Evolutionary conservation across 2,797 vertebrate genomes (phyloP).

Genomic region (Mormyrops attenuatus): DNA sequence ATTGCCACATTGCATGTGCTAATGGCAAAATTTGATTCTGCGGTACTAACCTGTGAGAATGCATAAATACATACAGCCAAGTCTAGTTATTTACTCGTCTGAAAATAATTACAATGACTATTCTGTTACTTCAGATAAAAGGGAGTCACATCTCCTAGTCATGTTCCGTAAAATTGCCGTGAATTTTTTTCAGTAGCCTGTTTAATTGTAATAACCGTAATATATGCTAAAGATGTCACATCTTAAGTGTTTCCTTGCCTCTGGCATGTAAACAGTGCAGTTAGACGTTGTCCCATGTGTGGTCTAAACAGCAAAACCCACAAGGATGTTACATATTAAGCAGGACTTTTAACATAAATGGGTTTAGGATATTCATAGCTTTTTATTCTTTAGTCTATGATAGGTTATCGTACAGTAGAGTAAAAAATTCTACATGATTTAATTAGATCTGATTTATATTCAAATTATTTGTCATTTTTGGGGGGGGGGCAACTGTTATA

Average conservation of each 20-base stretch:
- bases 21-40: neutral
- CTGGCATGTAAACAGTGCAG: neutral
- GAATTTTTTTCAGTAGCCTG: neutral
- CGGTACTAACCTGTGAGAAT: neutral
- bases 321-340: neutral
- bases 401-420: neutral
- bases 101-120: neutral
- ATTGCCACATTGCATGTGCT: neutral
- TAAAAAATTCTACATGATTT: neutral
- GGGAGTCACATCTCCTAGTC: neutral
- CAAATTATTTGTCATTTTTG: neutral
- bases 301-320: neutral
- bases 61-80: neutral
- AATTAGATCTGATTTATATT: neutral
- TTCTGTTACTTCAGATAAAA: neutral
- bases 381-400: neutral
- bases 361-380: neutral
- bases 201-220: neutral
- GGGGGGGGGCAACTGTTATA: neutral
- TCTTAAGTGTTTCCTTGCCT: neutral
- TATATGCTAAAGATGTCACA: slow-evolving; percentile 4
- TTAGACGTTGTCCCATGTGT: neutral
- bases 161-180: neutral
- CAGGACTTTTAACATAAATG: neutral
- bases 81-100: neutral